Percentiles rank a stretch among this genome's conserved stretches.
These are phyloP conservation scores for Protaetia brevitarsis DNA, from an alignment of 1,140 invertebrate genomes.

Conservation along the genomic window DNA sequence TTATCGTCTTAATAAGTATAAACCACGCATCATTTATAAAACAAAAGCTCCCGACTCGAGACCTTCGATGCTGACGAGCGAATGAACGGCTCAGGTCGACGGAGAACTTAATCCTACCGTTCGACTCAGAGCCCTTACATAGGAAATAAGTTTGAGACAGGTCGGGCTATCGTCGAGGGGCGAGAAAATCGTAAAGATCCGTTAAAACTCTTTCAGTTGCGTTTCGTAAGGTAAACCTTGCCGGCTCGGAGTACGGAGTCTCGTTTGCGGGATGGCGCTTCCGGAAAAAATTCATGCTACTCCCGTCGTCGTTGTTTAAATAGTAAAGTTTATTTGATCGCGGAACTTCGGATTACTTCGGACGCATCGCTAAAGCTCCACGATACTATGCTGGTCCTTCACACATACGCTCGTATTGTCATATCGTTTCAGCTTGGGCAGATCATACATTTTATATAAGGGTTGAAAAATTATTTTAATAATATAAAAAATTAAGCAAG, in stretches of 20 bases:
- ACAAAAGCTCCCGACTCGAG: background rate
- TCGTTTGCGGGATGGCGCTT: background rate
- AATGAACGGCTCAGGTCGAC: background rate
- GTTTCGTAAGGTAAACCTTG: conserved; percentile 7
- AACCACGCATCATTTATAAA: background rate
- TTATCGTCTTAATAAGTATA: background rate
- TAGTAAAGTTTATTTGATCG: conserved; percentile 1
- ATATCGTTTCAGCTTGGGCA: background rate
- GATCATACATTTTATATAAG: too few relatives aligned
- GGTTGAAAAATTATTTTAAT: too few relatives aligned
- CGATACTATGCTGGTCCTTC: background rate
- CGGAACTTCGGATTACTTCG: background rate
- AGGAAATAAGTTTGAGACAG: background rate
- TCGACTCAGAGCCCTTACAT: background rate
- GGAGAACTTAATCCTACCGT: background rate
- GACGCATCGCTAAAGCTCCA: background rate
- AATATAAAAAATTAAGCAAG: too few relatives aligned
- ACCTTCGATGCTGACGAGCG: background rate
- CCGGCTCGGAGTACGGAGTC: background rate
- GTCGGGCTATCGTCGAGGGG: background rate
- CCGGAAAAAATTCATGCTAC: background rate
- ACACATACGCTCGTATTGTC: background rate
- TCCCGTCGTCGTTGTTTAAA: background rate
- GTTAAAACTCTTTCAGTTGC: conserved; percentile 10
- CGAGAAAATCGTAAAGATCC: conserved; percentile 9